A percentile compares a stretch with the other conserved stretches of the same genome.
phyloP scores from a whole-genome alignment of 2,113 vertebrate genomes.

The Phalacrocorax carbo region DNA sequence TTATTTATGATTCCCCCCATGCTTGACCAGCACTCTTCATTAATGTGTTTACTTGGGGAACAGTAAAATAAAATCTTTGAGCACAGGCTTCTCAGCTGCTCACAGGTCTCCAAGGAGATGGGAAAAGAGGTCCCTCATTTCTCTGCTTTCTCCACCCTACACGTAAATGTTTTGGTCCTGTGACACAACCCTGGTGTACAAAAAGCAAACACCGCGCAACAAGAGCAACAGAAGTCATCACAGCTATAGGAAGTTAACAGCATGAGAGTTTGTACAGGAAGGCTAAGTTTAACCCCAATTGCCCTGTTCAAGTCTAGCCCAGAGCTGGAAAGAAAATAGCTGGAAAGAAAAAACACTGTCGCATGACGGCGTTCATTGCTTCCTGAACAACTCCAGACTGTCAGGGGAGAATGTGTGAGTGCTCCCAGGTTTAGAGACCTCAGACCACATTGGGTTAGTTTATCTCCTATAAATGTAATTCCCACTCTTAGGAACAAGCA shows the following conservation, averaged over 20 bases:
- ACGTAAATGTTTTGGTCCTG: not conserved
- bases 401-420: not conserved
- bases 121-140: not conserved
- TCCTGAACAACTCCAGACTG: not conserved
- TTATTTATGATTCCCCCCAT: not conserved
- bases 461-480: not conserved
- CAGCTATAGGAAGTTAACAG: not conserved
- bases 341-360: not conserved
- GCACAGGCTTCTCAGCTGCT: not conserved
- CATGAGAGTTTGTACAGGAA: not conserved
- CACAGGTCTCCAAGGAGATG: not conserved
- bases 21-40: not conserved
- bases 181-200: not conserved
- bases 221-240: not conserved
- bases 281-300: not conserved
- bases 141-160: not conserved
- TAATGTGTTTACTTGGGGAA: not conserved
- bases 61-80: not conserved
- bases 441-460: not conserved
- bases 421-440: not conserved
- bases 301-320: not conserved
- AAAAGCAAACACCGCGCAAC: not conserved
- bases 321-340: not conserved
- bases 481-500: not conserved
- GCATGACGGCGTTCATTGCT: rapidly evolving